These are phyloP conservation scores for Oreochromis spilurus DNA, from an alignment of 2,113 vertebrate genomes.

Conservation along the genomic window DNA sequence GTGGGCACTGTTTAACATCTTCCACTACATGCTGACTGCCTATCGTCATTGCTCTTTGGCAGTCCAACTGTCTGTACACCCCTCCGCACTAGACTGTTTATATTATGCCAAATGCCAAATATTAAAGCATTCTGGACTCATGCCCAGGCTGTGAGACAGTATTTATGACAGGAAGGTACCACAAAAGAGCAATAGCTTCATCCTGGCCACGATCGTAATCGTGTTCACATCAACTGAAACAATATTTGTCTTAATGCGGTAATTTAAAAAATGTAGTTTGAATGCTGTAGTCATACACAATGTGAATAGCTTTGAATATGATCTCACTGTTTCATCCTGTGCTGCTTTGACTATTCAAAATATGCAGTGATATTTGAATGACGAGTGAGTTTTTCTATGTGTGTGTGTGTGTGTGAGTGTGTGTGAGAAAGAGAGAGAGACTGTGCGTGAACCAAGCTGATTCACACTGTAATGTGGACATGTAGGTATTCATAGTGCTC, in stretches of 20 bases:
- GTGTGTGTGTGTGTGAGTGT: background rate
- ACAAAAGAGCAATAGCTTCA: background rate
- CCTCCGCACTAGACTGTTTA: constrained; percentile 1
- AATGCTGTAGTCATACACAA: background rate
- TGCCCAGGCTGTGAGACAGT: background rate
- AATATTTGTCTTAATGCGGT: background rate
- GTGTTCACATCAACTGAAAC: constrained; percentile 5
- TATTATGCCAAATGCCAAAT: constrained; percentile 3
- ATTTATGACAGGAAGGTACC: constrained; percentile 5
- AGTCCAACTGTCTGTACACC: background rate
- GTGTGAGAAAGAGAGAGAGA: background rate
- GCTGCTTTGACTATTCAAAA: constrained; percentile 55
- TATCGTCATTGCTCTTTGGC: background rate
- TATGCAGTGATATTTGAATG: constrained; percentile 22
- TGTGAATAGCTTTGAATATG: constrained; percentile 40
- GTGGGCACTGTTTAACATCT: background rate
- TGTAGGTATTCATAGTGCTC: background rate
- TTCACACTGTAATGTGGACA: background rate
- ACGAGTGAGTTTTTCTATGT: background rate
- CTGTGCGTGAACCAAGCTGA: background rate
- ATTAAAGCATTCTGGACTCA: background rate
- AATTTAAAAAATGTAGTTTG: background rate
- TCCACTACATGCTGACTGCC: background rate
- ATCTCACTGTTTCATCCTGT: constrained; percentile 11
- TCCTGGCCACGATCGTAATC: background rate